Percentiles rank a stretch among this genome's conserved stretches.
Conservation (phyloP, 2,113 vertebrate genomes). For the Rhynchomys soricoides region DNA sequence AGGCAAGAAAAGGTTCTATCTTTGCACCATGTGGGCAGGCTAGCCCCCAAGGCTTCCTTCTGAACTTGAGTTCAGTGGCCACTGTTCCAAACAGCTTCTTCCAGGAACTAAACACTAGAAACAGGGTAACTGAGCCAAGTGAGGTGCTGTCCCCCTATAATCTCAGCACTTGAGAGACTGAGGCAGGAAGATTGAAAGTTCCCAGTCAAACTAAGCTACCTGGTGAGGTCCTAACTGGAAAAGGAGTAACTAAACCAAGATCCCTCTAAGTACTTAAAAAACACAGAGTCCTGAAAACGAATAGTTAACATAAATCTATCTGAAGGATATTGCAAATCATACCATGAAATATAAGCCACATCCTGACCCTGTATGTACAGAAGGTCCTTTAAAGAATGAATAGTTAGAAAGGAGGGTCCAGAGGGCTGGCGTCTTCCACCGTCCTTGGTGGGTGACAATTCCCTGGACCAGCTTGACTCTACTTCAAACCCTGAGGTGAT, state of each 20-base stretch:
- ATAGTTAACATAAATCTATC: background rate
- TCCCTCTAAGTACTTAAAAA: background rate
- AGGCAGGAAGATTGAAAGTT: background rate
- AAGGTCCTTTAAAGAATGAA: background rate
- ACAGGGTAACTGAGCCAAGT: background rate
- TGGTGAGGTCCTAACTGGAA: background rate
- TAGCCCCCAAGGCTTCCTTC: background rate
- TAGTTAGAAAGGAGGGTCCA: background rate
- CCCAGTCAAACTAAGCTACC: background rate
- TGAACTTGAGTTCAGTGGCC: background rate
- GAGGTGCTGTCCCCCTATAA: background rate
- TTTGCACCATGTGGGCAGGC: background rate
- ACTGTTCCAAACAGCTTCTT: background rate
- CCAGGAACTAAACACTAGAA: background rate
- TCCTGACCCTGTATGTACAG: background rate
- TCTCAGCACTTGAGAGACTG: background rate
- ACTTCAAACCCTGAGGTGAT: conserved; percentile 38
- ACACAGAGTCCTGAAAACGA: background rate
- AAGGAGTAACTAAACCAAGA: background rate
- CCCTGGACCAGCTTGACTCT: conserved; percentile 29
- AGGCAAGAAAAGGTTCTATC: background rate
- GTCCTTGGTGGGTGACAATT: conserved; percentile 28
- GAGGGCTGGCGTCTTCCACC: background rate
- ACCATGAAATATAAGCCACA: background rate
- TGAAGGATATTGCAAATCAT: background rate